Evolutionary conservation across 1,140 invertebrate species (phyloP).

Genomic region (Gryllus bimaculatus): DNA sequence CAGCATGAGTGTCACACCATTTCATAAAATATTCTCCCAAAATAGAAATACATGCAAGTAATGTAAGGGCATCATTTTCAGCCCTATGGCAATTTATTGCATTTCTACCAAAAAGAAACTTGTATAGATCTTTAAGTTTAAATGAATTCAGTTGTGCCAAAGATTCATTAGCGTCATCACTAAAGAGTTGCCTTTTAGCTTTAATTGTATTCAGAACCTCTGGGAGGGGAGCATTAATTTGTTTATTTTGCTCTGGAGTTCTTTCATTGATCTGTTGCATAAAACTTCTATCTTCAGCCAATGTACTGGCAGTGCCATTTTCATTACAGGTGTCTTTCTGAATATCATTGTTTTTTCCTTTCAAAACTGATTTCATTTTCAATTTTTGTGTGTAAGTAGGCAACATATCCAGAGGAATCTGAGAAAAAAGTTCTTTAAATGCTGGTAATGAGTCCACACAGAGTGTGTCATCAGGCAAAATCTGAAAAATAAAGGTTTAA

Average conservation of each 20-base stretch:
- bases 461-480: not conserved
- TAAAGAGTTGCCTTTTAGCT: not conserved
- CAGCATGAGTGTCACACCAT: not conserved
- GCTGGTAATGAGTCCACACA: not conserved
- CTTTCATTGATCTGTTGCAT: not conserved
- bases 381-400: not conserved
- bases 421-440: not conserved
- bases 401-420: not conserved
- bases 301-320: not conserved
- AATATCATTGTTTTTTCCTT: not conserved
- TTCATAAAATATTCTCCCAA: not conserved
- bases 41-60: not conserved
- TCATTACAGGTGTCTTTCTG: not conserved
- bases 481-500: not conserved
- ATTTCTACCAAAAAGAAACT: not conserved
- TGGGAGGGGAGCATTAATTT: not conserved
- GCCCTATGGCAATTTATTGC: not conserved
- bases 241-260: not conserved
- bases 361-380: not conserved
- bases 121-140: not conserved
- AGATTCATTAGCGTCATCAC: not conserved
- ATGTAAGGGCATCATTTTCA: not conserved
- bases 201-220: not conserved
- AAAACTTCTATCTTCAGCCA: not conserved
- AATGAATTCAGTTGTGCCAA: not conserved